These are phyloP conservation scores for Pseudococcus jackbeardsleyi DNA, from an alignment of 2,888 invertebrate genomes.

Conservation along the genomic window DNA sequence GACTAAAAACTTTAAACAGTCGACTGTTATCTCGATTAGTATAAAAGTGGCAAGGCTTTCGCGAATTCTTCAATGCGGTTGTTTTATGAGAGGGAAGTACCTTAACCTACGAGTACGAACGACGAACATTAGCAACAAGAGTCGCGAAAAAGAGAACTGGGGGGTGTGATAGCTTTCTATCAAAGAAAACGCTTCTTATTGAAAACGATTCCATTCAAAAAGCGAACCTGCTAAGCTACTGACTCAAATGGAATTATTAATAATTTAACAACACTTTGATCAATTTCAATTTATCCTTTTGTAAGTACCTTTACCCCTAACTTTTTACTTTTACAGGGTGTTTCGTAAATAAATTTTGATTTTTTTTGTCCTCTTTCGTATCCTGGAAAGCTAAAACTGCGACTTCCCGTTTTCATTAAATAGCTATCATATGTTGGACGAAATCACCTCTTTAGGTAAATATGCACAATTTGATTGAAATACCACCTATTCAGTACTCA, in stretches of 20 bases:
- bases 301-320: slow-evolving; percentile 62
- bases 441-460: too few relatives aligned
- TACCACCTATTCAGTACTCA: too few relatives aligned
- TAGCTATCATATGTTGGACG: too few relatives aligned
- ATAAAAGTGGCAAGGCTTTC: slow-evolving; percentile 43
- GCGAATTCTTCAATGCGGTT: slow-evolving; percentile 60
- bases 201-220: slow-evolving; percentile 63
- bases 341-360: slow-evolving; percentile 17
- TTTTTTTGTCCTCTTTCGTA: not conserved
- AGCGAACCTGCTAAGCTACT: slow-evolving; percentile 55
- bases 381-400: not conserved
- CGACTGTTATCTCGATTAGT: slow-evolving; percentile 62
- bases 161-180: slow-evolving; percentile 61
- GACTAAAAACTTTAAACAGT: slow-evolving; percentile 50
- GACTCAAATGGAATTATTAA: slow-evolving; percentile 64
- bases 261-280: slow-evolving; percentile 64
- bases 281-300: slow-evolving; percentile 63
- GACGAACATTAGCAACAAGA: slow-evolving; percentile 26
- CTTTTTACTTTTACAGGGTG: slow-evolving; percentile 55
- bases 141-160: not conserved
- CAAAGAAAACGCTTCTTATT: slow-evolving; percentile 64
- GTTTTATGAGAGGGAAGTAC: slow-evolving; percentile 32
- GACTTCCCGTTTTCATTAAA: too few relatives aligned
- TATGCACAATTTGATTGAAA: too few relatives aligned
- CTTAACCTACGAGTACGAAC: not conserved